phyloP scores from a whole-genome alignment of 2,113 vertebrate species.

The Ictalurus furcatus region DNA sequence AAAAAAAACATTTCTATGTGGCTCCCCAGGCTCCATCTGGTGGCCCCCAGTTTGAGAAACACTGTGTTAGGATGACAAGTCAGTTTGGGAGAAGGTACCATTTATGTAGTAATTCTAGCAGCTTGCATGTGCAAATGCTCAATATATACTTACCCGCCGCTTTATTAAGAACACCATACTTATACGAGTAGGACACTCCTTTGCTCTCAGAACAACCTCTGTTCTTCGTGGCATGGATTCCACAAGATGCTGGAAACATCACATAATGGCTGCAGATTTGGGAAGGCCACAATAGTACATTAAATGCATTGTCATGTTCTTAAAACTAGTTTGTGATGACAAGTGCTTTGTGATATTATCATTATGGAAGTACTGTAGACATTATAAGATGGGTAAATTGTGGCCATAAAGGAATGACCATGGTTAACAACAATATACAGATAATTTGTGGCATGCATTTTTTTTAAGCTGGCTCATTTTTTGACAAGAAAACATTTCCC shows the following conservation, averaged over 20 bases:
- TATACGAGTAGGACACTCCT: neutral
- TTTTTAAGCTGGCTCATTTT: neutral
- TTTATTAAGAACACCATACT: neutral
- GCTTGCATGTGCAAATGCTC: neutral
- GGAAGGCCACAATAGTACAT: neutral
- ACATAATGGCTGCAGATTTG: neutral
- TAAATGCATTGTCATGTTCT: too few species aligned
- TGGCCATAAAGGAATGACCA: neutral
- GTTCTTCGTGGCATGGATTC: neutral
- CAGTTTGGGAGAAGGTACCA: neutral
- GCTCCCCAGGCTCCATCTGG: too few species aligned
- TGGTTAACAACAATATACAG: neutral
- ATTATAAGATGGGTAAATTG: neutral
- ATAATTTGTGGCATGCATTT: neutral
- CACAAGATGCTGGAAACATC: neutral
- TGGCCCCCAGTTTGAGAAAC: too few species aligned
- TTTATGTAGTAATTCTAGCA: neutral
- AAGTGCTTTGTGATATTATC: neutral
- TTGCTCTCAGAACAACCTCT: neutral
- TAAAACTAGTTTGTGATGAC: too few species aligned
- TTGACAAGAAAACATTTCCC: neutral
- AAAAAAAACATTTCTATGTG: too few species aligned
- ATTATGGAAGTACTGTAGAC: neutral
- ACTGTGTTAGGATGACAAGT: neutral
- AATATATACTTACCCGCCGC: neutral